Percentiles rank a stretch among this genome's conserved stretches.
These are phyloP conservation scores for Setophaga coronata DNA, from an alignment of 2,113 vertebrate species.

Conservation along the genomic window DNA sequence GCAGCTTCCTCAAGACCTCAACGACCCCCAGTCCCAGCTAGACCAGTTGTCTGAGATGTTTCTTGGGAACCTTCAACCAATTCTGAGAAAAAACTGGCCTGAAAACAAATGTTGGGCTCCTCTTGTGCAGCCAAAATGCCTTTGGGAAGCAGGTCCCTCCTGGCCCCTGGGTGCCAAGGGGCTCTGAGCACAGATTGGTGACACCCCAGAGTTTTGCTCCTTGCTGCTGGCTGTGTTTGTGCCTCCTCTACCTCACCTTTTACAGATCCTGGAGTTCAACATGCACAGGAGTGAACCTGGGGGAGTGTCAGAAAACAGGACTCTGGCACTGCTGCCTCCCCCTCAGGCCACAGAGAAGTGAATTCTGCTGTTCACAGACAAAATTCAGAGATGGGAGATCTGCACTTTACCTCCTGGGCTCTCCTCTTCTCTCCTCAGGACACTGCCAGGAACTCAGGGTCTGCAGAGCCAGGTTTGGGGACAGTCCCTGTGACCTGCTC, in stretches of 20 bases:
- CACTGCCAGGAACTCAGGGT: neutral
- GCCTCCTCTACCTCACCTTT: constrained; percentile 38
- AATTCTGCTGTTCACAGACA: neutral
- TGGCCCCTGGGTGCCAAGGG: neutral
- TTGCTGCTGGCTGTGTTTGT: neutral
- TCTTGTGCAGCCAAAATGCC: neutral
- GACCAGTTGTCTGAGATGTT: neutral
- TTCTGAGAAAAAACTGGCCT: neutral
- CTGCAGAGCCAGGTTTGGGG: neutral
- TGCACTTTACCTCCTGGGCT: neutral
- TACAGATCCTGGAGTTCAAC: neutral
- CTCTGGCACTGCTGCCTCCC: neutral
- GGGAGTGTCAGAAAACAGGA: neutral
- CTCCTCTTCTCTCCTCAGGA: neutral
- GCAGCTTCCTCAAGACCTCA: neutral
- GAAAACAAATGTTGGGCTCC: neutral
- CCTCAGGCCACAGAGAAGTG: neutral
- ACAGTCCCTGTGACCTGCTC: neutral
- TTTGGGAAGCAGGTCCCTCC: neutral
- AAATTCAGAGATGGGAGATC: neutral
- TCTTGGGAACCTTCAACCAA: neutral
- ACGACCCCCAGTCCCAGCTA: neutral
- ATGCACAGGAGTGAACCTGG: neutral
- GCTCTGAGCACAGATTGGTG: neutral
- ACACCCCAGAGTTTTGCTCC: neutral